Evolutionary conservation across 1,140 invertebrate genomes (phyloP), one percentile per base, ranked within the genome.

Genomic region (Argopecten irradians): DNA sequence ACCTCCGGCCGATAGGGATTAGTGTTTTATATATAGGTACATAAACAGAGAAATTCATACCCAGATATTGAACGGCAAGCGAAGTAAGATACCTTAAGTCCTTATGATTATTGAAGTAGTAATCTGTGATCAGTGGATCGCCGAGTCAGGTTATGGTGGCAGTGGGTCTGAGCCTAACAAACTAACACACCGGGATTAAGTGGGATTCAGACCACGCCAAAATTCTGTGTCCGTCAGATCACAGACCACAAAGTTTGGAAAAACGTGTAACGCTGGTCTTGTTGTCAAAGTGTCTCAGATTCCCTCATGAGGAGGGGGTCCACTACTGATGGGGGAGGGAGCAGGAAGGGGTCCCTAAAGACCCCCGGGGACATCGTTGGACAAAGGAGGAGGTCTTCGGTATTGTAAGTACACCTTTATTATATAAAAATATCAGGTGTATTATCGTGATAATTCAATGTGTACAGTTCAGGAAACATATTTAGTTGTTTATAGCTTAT

Each of bases 61-160:
- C 22, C 55, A 28, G 16, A 28, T 71, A 71, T 71, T 71, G 55
- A 71, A n/a, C 55, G 43, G 43, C 19, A 5, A 46, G 43, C 22
- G 14, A 71, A 71, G 55, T 28, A 71, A 71, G 22, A 71, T n/a
- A 71, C 55, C 55, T 28, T 71, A 71, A 71, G 55, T 28, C 22
- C 1, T 28, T 28, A 71, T 71, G n/a, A 71, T 1, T 16, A 71
- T 28, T 71, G 55, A 71, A 71, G 55, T 71, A 71, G 55, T 71
- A 71, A 71, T 71, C 55, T 71, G 55, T 71, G 55, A 71, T 71
- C 55, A 71, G 55, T 28, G 22, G 55, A 71, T 71, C 55, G 55
- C 19, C 43, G 5, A 46, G 55, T 28, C 55, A 71, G 55, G 55
- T 71, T 71, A 28, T 71, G 55, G 55, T 71, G 55, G 55, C 55